A percentile compares a stretch with the other conserved stretches of the same genome.
phyloP scores from a whole-genome alignment of 1,140 invertebrate genomes.

The Laodelphax striatellus region DNA sequence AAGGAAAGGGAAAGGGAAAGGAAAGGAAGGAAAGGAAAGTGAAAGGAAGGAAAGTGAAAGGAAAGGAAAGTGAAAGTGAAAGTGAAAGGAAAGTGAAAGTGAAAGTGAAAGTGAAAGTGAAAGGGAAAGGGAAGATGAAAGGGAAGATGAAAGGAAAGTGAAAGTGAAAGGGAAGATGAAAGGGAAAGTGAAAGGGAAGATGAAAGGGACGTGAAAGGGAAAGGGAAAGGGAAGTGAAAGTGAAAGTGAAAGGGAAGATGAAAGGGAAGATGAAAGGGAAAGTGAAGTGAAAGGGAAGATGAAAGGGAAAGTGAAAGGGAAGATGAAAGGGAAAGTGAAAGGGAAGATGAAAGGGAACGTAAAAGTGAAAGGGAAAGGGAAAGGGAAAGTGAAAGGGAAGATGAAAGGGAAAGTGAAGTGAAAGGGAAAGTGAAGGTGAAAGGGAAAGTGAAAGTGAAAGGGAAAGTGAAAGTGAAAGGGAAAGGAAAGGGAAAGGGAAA shows the following conservation, averaged over 20 bases:
- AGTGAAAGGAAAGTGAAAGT: not conserved
- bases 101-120: not conserved
- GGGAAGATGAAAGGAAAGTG: not conserved
- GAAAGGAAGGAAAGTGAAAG: not conserved
- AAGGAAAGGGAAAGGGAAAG: not conserved
- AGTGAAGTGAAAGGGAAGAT: not conserved
- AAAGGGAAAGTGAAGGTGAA: not conserved
- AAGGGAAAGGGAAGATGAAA: not conserved
- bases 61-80: not conserved
- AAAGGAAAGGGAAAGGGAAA: not conserved
- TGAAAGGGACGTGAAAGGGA: no score
- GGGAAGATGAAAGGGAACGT: not conserved
- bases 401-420: not conserved
- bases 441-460: not conserved
- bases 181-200: not conserved
- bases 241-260: not conserved
- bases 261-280: not conserved
- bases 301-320: not conserved
- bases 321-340: no score
- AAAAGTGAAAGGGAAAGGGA: not conserved
- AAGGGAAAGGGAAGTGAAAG: not conserved
- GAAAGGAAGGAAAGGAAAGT: not conserved
- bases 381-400: not conserved
- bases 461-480: no score
- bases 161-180: not conserved